A percentile compares a stretch with the other conserved stretches of the same genome.
phyloP scores from a whole-genome alignment of 2,888 invertebrate species.

The Rhopalosiphum nymphaeae region DNA sequence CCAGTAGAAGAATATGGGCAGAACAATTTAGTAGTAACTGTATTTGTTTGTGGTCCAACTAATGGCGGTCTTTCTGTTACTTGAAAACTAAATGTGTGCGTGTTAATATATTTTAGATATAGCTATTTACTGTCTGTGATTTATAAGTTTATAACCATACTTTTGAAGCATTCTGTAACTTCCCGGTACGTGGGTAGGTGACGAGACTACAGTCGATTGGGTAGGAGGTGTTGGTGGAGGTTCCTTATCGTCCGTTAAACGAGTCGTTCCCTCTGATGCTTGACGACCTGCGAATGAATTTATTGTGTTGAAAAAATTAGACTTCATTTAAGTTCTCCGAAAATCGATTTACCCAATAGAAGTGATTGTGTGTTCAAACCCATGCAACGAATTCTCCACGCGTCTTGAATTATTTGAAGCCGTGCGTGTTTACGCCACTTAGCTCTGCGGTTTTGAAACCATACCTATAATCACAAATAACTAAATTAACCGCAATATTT shows the following conservation, averaged over 20 bases:
- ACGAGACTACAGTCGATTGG: conserved; percentile 55
- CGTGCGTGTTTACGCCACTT: conserved; percentile 93
- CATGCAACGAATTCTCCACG: conserved; percentile 90
- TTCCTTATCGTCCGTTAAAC: conserved; percentile 62
- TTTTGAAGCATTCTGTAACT: conserved; percentile 60
- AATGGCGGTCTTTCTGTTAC: conserved; percentile 41
- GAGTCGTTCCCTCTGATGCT: conserved; percentile 28
- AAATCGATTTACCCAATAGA: conserved; percentile 72
- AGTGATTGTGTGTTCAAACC: conserved; percentile 78
- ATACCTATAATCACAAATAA: conserved; percentile 75
- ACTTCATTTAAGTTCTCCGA: background rate
- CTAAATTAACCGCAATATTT: background rate
- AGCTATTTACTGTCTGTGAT: background rate
- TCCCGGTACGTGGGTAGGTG: conserved; percentile 63
- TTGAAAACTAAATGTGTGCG: conserved; percentile 32
- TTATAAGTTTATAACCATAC: conserved; percentile 26
- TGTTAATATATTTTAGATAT: conserved; percentile 10
- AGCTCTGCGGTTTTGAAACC: conserved; percentile 92
- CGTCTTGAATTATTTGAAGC: conserved; percentile 87
- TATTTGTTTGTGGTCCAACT: conserved; percentile 22
- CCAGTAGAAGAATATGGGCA: conserved; percentile 58
- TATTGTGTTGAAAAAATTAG: background rate
- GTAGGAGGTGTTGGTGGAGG: conserved; percentile 53
- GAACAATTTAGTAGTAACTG: conserved; percentile 52
- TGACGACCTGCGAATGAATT: conserved; percentile 43